phyloP scores from a whole-genome alignment of 2,797 vertebrate genomes.

The Schizothorax lantsangensis region DNA sequence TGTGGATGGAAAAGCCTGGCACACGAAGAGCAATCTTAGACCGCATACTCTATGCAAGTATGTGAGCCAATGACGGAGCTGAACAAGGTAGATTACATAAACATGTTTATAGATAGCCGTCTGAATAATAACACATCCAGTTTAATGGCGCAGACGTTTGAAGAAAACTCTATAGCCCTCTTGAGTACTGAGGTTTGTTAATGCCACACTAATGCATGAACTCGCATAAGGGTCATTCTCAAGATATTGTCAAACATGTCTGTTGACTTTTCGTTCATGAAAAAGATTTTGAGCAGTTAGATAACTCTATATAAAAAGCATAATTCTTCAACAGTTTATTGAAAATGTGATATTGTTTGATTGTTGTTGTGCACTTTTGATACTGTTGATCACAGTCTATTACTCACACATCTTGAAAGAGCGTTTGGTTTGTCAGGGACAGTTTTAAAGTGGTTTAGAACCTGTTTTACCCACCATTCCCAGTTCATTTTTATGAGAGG shows the following conservation, averaged over 20 bases:
- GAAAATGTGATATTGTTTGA: neutral
- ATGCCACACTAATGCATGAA: neutral
- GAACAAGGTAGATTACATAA: neutral
- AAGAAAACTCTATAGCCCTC: neutral
- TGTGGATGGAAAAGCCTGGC: conserved; percentile 13
- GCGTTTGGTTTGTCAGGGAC: neutral
- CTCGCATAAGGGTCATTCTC: neutral
- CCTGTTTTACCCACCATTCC: neutral
- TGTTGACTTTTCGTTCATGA: neutral
- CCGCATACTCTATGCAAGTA: neutral
- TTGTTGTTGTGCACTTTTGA: neutral
- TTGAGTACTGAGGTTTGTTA: neutral
- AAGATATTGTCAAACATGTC: neutral
- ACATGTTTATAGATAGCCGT: neutral
- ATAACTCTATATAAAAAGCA: neutral
- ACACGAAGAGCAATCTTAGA: conserved; percentile 12
- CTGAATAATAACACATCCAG: neutral
- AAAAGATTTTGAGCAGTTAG: neutral
- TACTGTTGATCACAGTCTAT: neutral
- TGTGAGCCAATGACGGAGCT: neutral
- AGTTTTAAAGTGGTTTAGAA: neutral
- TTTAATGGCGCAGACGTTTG: neutral
- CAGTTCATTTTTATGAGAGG: neutral
- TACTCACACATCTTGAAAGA: neutral
- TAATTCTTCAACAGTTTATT: neutral